Percentiles rank a stretch among this genome's conserved stretches.
Evolutionary conservation across 1,140 invertebrate species (phyloP).

Genomic region (Hylaeus anthracinus): DNA sequence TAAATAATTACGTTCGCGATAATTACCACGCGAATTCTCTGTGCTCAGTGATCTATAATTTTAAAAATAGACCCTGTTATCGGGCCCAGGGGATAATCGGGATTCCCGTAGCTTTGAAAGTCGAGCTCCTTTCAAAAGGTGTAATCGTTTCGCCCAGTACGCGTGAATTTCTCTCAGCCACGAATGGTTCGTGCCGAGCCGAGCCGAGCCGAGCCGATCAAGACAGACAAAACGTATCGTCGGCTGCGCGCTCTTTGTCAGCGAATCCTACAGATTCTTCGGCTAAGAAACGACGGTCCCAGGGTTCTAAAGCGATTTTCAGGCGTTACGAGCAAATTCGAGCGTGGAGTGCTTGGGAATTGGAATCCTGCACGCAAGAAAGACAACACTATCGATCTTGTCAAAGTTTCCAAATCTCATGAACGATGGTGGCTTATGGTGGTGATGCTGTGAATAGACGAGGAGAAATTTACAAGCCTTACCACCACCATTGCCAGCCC

Average conservation of each 20-base stretch:
- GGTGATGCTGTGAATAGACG: slow-evolving; percentile 44
- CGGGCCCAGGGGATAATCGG: neutral
- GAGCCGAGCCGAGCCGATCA: neutral
- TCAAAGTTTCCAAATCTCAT: slow-evolving; percentile 41
- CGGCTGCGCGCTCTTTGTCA: neutral
- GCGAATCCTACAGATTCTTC: slow-evolving; percentile 5
- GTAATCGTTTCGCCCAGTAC: neutral
- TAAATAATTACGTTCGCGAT: no score
- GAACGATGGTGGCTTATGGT: slow-evolving; percentile 47
- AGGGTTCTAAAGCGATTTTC: slow-evolving; percentile 25
- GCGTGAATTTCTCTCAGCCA: slow-evolving; percentile 6
- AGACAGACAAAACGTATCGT: slow-evolving; percentile 6
- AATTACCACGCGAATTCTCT: no score
- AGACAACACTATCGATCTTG: slow-evolving; percentile 40
- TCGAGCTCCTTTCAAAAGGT: neutral
- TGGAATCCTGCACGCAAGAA: slow-evolving; percentile 28
- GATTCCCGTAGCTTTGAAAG: neutral
- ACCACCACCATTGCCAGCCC: slow-evolving; percentile 78
- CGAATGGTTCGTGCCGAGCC: neutral
- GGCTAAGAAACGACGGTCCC: neutral
- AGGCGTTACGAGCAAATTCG: slow-evolving; percentile 25
- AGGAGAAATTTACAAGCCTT: slow-evolving; percentile 71
- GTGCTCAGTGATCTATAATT: neutral
- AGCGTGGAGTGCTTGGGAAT: slow-evolving; percentile 14
- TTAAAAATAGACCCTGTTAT: neutral